Evolutionary conservation across 2,113 vertebrate species (phyloP).

Genomic region (Podilymbus podiceps): DNA sequence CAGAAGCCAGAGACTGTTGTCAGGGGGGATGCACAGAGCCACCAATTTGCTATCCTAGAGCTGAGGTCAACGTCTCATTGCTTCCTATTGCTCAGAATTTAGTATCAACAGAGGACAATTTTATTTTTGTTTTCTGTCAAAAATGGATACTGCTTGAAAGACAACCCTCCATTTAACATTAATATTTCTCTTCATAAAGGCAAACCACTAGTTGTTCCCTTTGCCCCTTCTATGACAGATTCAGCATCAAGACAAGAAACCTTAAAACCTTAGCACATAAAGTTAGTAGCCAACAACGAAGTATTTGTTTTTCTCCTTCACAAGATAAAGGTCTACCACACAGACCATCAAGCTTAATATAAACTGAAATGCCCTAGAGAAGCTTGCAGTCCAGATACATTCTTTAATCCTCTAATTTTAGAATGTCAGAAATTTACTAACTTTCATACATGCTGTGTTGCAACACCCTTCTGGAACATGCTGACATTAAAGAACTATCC

Average conservation of each 20-base stretch:
- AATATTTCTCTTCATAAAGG: neutral
- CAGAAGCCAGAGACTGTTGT: neutral
- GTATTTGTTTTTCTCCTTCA: neutral
- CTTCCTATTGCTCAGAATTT: neutral
- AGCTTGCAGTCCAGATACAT: neutral
- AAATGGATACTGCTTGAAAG: neutral
- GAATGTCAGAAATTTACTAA: constrained; percentile 37
- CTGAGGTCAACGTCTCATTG: neutral
- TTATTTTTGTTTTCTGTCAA: neutral
- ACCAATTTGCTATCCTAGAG: neutral
- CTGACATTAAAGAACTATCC: constrained; percentile 25
- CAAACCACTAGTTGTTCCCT: neutral
- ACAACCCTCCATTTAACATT: neutral
- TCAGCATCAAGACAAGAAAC: neutral
- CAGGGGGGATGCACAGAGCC: neutral
- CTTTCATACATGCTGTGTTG: constrained; percentile 45
- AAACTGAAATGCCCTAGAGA: constrained; percentile 17
- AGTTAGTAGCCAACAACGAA: neutral
- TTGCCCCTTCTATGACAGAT: neutral
- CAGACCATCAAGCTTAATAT: neutral
- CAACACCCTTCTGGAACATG: constrained; percentile 14
- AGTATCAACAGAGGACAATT: neutral
- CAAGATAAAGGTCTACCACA: neutral
- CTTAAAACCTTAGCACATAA: neutral
- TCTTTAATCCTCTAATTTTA: constrained; percentile 24